Conservation (phyloP, 2,888 invertebrate genomes). For the Euzophera pinguis region DNA sequence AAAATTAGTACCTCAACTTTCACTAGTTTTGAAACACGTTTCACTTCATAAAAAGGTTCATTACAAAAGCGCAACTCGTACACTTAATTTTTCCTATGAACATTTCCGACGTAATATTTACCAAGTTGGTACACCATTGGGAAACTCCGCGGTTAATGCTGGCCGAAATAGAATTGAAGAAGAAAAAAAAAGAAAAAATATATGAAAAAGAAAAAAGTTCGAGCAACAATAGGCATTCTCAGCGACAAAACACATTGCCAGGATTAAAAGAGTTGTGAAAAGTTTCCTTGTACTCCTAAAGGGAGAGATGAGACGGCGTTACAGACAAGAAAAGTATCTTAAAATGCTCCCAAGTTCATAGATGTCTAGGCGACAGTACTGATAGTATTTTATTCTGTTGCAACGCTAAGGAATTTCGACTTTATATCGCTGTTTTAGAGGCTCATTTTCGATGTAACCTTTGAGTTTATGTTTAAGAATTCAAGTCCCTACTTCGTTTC, state of each 20-base stretch:
- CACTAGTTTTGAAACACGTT: no score
- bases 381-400: constrained; percentile 13
- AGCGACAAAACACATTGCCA: constrained; percentile 74
- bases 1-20: no score
- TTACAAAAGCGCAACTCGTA: neutral
- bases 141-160: constrained; percentile 46
- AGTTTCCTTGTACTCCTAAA: constrained; percentile 35
- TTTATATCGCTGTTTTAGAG: neutral
- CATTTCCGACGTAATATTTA: constrained; percentile 7
- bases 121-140: constrained; percentile 14
- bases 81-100: constrained; percentile 5
- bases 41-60: no score
- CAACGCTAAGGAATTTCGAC: constrained; percentile 14
- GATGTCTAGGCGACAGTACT: constrained; percentile 20
- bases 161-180: constrained; percentile 69
- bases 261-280: constrained; percentile 53
- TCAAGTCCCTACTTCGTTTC: constrained; percentile 10
- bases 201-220: constrained; percentile 52
- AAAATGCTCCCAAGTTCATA: constrained; percentile 26
- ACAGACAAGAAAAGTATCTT: constrained; percentile 34
- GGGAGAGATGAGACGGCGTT: constrained; percentile 32
- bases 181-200: constrained; percentile 44
- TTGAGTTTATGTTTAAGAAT: constrained; percentile 10
- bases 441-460: neutral
- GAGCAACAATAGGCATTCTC: constrained; percentile 61